Percentiles rank a stretch among this genome's conserved stretches.
phyloP scores from a whole-genome alignment of 2,888 invertebrate species.

The Spisula solida region DNA sequence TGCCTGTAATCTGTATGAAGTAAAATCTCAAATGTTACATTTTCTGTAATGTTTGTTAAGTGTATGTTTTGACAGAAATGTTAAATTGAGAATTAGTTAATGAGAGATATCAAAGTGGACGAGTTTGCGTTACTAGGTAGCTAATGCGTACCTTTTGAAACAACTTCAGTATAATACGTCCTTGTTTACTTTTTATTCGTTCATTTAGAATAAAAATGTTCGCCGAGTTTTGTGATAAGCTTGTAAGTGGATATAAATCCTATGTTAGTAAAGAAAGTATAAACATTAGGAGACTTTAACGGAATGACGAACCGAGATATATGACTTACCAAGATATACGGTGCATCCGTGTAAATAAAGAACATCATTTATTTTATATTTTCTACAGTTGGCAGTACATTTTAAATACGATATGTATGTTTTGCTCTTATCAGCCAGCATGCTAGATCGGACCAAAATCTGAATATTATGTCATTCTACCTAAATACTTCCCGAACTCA shows the following conservation, averaged over 20 bases:
- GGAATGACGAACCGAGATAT: not conserved
- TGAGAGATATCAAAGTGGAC: slow-evolving; percentile 9
- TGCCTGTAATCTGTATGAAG: not conserved
- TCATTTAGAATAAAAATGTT: slow-evolving; percentile 44
- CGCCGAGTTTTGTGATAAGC: slow-evolving; percentile 13
- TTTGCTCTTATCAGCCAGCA: not conserved
- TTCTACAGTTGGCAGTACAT: not conserved
- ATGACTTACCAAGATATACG: not conserved
- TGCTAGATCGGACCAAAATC: no score
- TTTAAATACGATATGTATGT: not conserved
- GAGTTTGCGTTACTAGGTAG: slow-evolving; percentile 38
- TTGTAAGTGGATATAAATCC: slow-evolving; percentile 26
- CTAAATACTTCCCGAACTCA: no score
- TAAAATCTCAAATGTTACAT: not conserved
- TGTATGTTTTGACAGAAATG: slow-evolving; percentile 57
- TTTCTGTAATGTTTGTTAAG: slow-evolving; percentile 65
- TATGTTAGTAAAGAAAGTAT: slow-evolving; percentile 4
- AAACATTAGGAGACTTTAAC: slow-evolving; percentile 12
- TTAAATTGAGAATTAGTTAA: slow-evolving; percentile 39
- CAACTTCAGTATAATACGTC: slow-evolving; percentile 4
- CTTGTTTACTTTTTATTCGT: slow-evolving; percentile 40
- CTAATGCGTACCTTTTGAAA: not conserved
- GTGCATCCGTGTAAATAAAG: slow-evolving; percentile 27
- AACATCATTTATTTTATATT: slow-evolving; percentile 35
- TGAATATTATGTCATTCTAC: no score